These are phyloP conservation scores for Centropus unirufus DNA, from an alignment of 2,113 vertebrate species.

Conservation along the genomic window DNA sequence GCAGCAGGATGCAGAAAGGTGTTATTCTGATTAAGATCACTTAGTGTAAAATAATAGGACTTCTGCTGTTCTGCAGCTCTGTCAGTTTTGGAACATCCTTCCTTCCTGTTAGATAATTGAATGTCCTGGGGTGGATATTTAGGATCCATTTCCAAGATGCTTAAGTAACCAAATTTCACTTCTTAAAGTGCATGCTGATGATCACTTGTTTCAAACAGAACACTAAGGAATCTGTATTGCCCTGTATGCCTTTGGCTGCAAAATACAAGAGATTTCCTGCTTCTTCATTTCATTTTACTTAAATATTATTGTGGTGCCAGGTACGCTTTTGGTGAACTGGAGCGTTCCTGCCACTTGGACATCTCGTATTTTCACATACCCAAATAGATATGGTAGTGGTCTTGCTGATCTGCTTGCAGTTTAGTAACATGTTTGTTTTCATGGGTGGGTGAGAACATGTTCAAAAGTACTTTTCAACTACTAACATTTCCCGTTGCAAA, in stretches of 20 bases:
- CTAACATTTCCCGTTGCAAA: not conserved
- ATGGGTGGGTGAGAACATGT: not conserved
- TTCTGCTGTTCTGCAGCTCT: not conserved
- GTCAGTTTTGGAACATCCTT: not conserved
- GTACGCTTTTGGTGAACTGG: not conserved
- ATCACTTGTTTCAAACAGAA: not conserved
- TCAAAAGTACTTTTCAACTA: not conserved
- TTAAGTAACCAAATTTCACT: not conserved
- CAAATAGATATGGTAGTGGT: not conserved
- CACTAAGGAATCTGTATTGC: not conserved
- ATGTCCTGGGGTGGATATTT: not conserved
- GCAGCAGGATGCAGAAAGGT: not conserved
- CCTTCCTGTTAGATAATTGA: not conserved
- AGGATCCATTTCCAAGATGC: not conserved
- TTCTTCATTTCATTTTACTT: not conserved
- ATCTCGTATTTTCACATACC: not conserved
- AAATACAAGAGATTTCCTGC: not conserved
- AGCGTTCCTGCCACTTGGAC: not conserved
- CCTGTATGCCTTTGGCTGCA: not conserved
- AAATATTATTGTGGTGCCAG: not conserved
- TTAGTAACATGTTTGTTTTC: not conserved
- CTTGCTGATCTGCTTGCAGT: not conserved
- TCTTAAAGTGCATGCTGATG: not conserved
- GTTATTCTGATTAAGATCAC: no score
- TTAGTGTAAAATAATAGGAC: not conserved